Conservation (phyloP, 2,888 invertebrate species). For the Orchesellides sinensis region DNA sequence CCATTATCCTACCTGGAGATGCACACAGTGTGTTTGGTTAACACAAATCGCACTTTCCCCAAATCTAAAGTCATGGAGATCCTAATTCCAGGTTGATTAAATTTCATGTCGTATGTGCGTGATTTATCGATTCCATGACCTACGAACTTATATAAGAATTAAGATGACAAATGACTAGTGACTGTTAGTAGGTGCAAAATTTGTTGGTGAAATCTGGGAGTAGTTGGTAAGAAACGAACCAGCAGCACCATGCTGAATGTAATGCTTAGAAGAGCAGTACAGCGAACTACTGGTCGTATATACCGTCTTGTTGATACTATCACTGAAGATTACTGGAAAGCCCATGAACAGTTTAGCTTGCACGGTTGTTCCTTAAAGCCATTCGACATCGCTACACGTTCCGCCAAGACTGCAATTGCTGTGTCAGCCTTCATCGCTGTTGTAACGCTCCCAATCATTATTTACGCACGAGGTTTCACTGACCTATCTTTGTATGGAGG, state of each 20-base stretch:
- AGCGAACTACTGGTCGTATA: neutral
- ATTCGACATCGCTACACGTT: neutral
- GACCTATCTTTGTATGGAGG: neutral
- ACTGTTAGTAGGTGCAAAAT: neutral
- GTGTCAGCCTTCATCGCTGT: neutral
- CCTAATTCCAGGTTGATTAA: too few species aligned
- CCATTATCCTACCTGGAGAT: too few species aligned
- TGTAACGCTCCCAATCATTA: slow-evolving; percentile 33
- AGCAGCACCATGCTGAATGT: too few species aligned
- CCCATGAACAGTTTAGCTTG: neutral
- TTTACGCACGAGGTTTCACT: slow-evolving; percentile 19
- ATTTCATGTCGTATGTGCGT: too few species aligned
- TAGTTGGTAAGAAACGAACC: too few species aligned
- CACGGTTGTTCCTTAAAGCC: slow-evolving; percentile 2
- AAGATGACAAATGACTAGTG: too few species aligned
- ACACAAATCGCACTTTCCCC: too few species aligned
- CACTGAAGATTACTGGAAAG: neutral
- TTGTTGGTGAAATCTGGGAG: neutral
- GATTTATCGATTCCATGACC: too few species aligned
- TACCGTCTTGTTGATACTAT: neutral
- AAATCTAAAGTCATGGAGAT: too few species aligned
- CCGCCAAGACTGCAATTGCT: neutral
- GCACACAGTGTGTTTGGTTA: too few species aligned
- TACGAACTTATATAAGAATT: too few species aligned
- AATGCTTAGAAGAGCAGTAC: neutral